These are phyloP conservation scores for Rutpela maculata DNA, from an alignment of 2,888 invertebrate genomes.

Conservation along the genomic window DNA sequence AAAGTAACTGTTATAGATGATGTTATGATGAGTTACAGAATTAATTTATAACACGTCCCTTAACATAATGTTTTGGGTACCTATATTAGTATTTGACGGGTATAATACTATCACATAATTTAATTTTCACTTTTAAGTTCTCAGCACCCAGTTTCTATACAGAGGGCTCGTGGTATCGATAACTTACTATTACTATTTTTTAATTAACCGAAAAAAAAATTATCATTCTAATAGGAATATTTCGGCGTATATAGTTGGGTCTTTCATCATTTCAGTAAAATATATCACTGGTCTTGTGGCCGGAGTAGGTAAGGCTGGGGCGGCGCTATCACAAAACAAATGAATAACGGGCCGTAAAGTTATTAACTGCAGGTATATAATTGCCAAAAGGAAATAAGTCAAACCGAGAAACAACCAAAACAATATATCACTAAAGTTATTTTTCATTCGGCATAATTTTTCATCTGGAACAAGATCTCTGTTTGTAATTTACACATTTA, in stretches of 20 bases:
- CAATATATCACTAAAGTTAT: slow-evolving; percentile 71
- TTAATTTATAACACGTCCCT: too few species aligned
- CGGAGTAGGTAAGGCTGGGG: slow-evolving; percentile 27
- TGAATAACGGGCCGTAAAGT: slow-evolving; percentile 52
- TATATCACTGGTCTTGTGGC: slow-evolving; percentile 17
- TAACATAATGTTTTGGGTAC: too few species aligned
- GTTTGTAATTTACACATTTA: slow-evolving; percentile 73
- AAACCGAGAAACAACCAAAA: slow-evolving; percentile 67
- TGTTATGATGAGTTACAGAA: too few species aligned
- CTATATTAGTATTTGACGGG: too few species aligned
- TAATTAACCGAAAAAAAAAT: not conserved
- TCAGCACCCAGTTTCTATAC: too few species aligned
- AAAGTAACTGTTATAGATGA: too few species aligned
- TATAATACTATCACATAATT: too few species aligned
- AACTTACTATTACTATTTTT: not conserved
- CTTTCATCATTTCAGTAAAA: slow-evolving; percentile 14
- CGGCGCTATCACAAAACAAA: slow-evolving; percentile 43
- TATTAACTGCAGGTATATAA: slow-evolving; percentile 70
- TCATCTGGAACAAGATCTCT: slow-evolving; percentile 69
- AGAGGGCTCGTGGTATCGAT: too few species aligned
- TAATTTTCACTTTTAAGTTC: too few species aligned
- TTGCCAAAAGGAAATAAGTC: slow-evolving; percentile 68
- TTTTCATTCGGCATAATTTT: slow-evolving; percentile 61
- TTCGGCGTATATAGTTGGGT: not conserved
- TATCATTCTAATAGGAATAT: slow-evolving; percentile 1